These are phyloP conservation scores for Sorex araneus DNA, from an alignment of 2,113 vertebrate species.

Conservation along the genomic window DNA sequence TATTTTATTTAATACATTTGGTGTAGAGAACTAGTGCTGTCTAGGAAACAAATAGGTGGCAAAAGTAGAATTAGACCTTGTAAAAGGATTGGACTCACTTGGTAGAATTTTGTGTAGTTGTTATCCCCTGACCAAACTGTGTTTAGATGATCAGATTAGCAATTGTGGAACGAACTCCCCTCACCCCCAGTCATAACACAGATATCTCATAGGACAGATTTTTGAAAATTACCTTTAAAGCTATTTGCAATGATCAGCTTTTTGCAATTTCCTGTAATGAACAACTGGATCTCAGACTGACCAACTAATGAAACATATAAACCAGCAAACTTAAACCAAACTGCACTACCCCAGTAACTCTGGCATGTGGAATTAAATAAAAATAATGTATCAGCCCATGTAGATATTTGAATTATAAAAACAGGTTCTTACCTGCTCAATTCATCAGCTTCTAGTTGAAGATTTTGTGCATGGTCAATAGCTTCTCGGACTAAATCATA, in stretches of 20 bases:
- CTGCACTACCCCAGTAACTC: not conserved
- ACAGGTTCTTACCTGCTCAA: slow-evolving; percentile 90
- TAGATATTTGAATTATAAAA: slow-evolving; percentile 11
- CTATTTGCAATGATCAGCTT: not conserved
- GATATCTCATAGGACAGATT: slow-evolving; percentile 3
- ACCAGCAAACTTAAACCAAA: not conserved
- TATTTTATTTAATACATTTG: slow-evolving; percentile 5
- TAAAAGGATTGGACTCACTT: slow-evolving; percentile 27
- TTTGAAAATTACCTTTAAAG: not conserved
- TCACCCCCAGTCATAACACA: not conserved
- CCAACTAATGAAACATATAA: not conserved
- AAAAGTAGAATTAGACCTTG: not conserved
- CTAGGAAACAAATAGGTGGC: not conserved
- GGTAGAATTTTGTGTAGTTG: not conserved
- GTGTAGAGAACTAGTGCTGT: slow-evolving; percentile 30
- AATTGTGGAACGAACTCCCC: not conserved
- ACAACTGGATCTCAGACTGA: not conserved
- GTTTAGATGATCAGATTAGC: not conserved
- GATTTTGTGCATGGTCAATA: slow-evolving; percentile 89
- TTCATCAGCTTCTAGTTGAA: slow-evolving; percentile 91
- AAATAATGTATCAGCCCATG: not conserved
- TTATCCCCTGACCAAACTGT: not conserved
- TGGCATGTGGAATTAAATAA: not conserved
- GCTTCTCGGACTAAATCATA: slow-evolving; percentile 92
- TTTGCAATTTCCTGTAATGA: no score